These are phyloP conservation scores for Balaenoptera acutorostrata DNA, from an alignment of 2,113 vertebrate species.

Conservation along the genomic window DNA sequence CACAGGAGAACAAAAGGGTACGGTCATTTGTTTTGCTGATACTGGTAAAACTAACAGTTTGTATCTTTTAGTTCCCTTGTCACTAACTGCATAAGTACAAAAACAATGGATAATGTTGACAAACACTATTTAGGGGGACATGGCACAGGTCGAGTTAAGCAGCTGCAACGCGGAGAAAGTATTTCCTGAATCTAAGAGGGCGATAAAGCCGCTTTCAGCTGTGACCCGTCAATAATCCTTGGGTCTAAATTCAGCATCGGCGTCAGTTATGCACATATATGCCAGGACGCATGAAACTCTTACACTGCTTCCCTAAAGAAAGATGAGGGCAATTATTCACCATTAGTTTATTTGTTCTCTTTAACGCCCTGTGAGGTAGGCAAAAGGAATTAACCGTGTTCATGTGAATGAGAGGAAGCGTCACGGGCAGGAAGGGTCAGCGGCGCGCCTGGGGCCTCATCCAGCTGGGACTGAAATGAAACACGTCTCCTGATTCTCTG, in stretches of 20 bases:
- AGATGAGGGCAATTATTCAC: neutral
- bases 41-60: neutral
- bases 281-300: neutral
- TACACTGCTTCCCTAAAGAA: neutral
- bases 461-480: neutral
- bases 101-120: fast-evolving
- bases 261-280: fast-evolving
- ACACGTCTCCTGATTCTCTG: neutral
- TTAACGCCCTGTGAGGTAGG: neutral
- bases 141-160: fast-evolving
- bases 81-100: neutral
- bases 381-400: neutral
- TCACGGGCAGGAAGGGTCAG: neutral
- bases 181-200: neutral
- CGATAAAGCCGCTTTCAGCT: fast-evolving
- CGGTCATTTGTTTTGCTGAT: too few relatives aligned
- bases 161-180: neutral
- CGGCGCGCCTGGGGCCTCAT: fast-evolving
- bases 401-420: neutral
- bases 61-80: neutral
- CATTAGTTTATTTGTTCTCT: neutral
- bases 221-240: fast-evolving
- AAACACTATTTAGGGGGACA: neutral
- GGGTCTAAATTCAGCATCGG: neutral
- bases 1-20: too few relatives aligned